Base-by-base conservation (phyloP, 1,140 invertebrate genomes). In the Drosophila pallidifrons region DNA sequence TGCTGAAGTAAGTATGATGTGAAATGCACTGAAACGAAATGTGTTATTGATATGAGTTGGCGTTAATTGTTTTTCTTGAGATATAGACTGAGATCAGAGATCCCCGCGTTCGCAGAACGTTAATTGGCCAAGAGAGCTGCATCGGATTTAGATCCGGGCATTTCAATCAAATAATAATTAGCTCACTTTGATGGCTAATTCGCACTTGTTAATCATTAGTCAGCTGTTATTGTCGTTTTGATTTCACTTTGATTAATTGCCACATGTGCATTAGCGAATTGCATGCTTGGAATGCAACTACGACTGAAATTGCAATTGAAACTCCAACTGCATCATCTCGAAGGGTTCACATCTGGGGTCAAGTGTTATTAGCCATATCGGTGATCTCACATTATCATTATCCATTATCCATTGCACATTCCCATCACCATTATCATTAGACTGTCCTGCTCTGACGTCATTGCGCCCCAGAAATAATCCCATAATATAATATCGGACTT, bases 11-110 rank as follows among this genome's bases (percentile, higher is more conserved):
- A 38, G 70, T 38, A 35, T 55, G 46, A 65, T 54, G 8, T 30
- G 25, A 41, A 77, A 71, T 64, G 28, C 57, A 67, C 7, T 20
- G 25, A 41, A 77, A 71, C 51, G 35, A 61, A 72, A 58, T 76
- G 35, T 75, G 67, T 61, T 75, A 75, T 75, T 79, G 73, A 79
- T 79, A 71, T 57, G 54, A 60, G 28, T 43, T 80, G 70, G 57
- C 70, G 16, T 52, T 80, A 80, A 80, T 80, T 78, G 65, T 57
- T 41, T 57, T 41, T 20, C 32, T 46, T 59, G 28, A 38, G 35
- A 8, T 38, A 7, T 7, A 38, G 35, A 10, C 25, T 51, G 45
- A 49, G 47, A 41, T 41, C 32, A 25, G 32, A 64, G 61, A 41
- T 64, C 46, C 54, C 20, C 51, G 46, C 20, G 49, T 49, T 49